Base-by-base conservation (phyloP, 2,113 vertebrate genomes). In the Cebidichthys violaceus region DNA sequence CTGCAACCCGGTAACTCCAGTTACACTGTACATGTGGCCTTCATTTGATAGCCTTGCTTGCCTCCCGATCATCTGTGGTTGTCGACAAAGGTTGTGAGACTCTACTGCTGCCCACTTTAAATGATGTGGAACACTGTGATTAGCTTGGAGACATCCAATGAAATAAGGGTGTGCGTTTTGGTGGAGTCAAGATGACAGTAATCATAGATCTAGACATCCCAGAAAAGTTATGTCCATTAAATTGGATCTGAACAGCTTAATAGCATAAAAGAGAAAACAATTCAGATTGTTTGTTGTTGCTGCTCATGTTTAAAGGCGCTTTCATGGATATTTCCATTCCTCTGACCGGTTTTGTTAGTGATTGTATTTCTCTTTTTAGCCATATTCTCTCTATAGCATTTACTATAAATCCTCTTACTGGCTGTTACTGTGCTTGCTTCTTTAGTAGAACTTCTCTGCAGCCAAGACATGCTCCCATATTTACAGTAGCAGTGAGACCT, bases 401-500 rank as follows among this genome's bases (percentile, higher is more conserved):
- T 77, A 59, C 22, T 17, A 29, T 66, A 41, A 55, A 24, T 81
- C 65, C 35, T 85, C 54, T 84, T 74, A 71, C 43, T 83, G 18
- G 33, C 59, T 39, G 55, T 57, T 33, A 33, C 33, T 27, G 50
- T 52, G 55, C 77, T 84, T 4, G 20, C 10, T 7, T 87, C 79
- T 60, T 78, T 73, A 17, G 31, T 24, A 8, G 81, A 82, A 52
- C 67, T 79, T 75, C 70, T 85, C 15, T 75, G 70, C 18, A 79
- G 65, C 83, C 82, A 69, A 35, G 73, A 72, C 37, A 77, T 50
- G 15, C 24, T 29, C 6, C 75, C 35, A 45, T 60, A 66, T 39
- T 37, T 79, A 64, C 65, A 81, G 59, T 33, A 75, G 60, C 88
- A 92, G 68, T 67, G 31, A 29, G 85, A 86, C 54, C 77, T 81